Evolutionary conservation across 2,113 vertebrate species (phyloP).

Genomic region (Cryptomyrus ogoouensis): DNA sequence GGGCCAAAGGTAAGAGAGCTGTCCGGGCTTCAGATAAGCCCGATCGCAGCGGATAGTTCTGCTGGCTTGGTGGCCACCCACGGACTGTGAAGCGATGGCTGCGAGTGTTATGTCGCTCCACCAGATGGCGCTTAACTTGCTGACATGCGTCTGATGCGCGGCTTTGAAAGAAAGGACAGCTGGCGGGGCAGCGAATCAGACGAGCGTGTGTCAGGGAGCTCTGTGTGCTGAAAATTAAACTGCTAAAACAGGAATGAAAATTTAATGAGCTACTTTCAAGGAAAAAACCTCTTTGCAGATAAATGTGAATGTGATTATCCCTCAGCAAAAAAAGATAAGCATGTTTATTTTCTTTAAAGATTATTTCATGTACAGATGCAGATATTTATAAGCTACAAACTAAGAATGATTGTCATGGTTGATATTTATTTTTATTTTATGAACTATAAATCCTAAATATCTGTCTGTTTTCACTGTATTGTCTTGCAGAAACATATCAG

Average conservation of each 20-base stretch:
- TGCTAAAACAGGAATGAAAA: neutral
- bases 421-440: neutral
- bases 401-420: neutral
- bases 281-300: neutral
- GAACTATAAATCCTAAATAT: neutral
- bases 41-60: too few relatives aligned
- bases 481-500: constrained; percentile 63
- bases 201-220: neutral
- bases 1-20: constrained; percentile 70
- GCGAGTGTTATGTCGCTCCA: neutral
- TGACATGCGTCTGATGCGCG: neutral
- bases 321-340: neutral
- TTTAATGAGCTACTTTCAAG: neutral
- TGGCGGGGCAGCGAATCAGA: neutral
- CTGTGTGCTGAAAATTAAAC: neutral
- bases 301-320: neutral
- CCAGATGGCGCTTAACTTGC: neutral
- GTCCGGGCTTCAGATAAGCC: too few relatives aligned
- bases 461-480: neutral
- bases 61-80: neutral
- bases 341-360: neutral
- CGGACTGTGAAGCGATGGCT: neutral
- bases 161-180: neutral
- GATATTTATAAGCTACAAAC: neutral
- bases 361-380: neutral